Conservation (phyloP, 2,113 vertebrate genomes). For the Recurvirostra avosetta region DNA sequence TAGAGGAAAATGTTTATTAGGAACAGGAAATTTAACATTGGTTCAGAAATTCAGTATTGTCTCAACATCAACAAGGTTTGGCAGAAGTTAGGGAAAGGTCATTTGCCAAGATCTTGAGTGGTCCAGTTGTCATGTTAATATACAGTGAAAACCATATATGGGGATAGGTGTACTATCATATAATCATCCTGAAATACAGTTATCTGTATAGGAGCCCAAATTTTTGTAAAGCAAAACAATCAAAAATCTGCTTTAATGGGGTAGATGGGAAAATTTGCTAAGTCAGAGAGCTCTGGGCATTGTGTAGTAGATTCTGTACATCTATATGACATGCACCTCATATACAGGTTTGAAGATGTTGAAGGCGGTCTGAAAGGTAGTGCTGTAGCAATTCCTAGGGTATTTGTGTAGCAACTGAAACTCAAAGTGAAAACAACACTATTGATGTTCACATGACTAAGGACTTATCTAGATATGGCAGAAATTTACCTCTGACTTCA, state of each 20-base stretch:
- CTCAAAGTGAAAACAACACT: neutral
- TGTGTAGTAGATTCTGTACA: neutral
- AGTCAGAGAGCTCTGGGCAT: neutral
- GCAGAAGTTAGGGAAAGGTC: neutral
- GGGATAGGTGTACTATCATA: neutral
- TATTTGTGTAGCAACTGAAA: neutral
- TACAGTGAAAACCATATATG: neutral
- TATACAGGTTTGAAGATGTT: neutral
- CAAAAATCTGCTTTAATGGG: neutral
- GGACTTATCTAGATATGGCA: neutral
- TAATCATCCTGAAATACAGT: neutral
- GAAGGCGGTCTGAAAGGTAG: neutral
- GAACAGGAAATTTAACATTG: neutral
- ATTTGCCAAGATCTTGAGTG: neutral
- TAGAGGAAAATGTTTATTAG: neutral
- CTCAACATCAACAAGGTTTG: neutral
- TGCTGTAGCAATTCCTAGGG: neutral
- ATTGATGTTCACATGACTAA: neutral
- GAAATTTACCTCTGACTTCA: neutral
- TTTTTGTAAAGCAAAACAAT: neutral
- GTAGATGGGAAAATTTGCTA: neutral
- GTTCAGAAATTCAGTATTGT: neutral
- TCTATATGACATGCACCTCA: accelerated
- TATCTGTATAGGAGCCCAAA: neutral
- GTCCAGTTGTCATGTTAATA: neutral